phyloP scores from a whole-genome alignment of 2,888 invertebrate genomes.

The Agapostemon virescens region DNA sequence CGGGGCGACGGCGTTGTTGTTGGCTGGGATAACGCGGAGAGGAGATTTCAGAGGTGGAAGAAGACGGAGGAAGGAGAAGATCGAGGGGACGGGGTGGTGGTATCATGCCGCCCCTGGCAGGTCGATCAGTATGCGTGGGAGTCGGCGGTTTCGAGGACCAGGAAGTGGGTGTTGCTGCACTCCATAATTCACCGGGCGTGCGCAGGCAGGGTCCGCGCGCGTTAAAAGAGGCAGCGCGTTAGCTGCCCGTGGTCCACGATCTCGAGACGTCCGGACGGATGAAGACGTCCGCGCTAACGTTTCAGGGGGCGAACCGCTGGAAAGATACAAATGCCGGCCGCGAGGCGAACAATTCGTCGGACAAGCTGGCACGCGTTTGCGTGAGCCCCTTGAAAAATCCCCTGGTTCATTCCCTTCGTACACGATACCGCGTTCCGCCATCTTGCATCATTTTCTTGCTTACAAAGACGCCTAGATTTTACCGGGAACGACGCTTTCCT shows the following conservation, averaged over 20 bases:
- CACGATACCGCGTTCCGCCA: background rate
- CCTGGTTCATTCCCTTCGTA: conserved; percentile 33
- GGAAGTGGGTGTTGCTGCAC: conserved; percentile 74
- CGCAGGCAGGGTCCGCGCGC: conserved; percentile 37
- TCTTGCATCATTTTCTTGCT: background rate
- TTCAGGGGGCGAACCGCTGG: conserved; percentile 63
- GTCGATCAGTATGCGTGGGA: conserved; percentile 67
- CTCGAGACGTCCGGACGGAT: conserved; percentile 56
- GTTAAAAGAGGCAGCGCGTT: conserved; percentile 23
- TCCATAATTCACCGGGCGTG: conserved; percentile 73
- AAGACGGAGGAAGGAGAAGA: background rate
- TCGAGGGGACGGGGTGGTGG: conserved; percentile 34
- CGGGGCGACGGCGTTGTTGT: background rate
- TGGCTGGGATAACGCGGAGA: conserved; percentile 25
- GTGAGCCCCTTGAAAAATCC: background rate
- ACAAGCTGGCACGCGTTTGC: conserved; percentile 14
- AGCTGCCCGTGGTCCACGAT: conserved; percentile 38
- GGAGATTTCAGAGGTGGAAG: conserved; percentile 27
- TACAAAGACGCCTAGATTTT: background rate
- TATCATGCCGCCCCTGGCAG: conserved; percentile 60
- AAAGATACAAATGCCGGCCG: conserved; percentile 70
- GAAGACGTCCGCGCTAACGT: conserved; percentile 73
- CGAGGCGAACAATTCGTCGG: conserved; percentile 63
- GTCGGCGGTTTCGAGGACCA: conserved; percentile 68
- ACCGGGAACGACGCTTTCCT: no score